Base-by-base conservation (phyloP, 2,888 invertebrate species). In the Rapana venosa region DNA sequence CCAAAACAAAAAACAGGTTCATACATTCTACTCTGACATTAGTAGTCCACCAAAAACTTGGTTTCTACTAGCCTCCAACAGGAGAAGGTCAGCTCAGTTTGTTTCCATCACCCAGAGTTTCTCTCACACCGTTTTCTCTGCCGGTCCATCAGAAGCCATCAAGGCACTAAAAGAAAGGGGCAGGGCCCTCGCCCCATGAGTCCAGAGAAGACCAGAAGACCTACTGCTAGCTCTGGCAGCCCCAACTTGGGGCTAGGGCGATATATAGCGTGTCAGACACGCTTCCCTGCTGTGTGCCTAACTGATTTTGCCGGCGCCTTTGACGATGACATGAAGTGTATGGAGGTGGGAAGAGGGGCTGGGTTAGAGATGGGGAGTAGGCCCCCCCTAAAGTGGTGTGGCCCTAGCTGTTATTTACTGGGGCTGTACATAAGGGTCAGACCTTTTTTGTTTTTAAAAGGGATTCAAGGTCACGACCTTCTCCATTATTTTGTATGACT, bases 201-300 rank as follows among this genome's bases (percentile, higher is more conserved):
- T 74, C 74, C 74, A 74, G n/a, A n/a, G 13, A n/a, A n/a, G n/a
- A n/a, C n/a, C 74, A 74, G 74, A 74, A n/a, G 74, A n/a, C 74
- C 74, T n/a, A 26, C n/a, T 22, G 26, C n/a, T 26, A 1, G 74
- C n/a, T 74, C 74, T 74, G 74, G 74, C 74, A 74, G 74, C 74
- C 74, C 4, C n/a, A n/a, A 74, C n/a, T n/a, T n/a, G 74, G 26
- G n/a, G n/a, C 74, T n/a, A n/a, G 26, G n/a, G n/a, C 74, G 74
- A 74, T 74, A n/a, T 74, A 74, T 74, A 74, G 74, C 74, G 74
- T 74, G 74, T 74, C 74, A 74, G n/a, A 74, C 74, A 74, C 13
- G n/a, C 74, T 74, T 61, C 74, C 74, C 74, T 74, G 74, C 74
- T 74, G 74, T 74, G 74, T n/a, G 30, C 74, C 74, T 74, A 74